Evolutionary conservation across 2,113 vertebrate species (phyloP), one percentile per base, ranked within the genome.

Genomic region (Axis porcinus): DNA sequence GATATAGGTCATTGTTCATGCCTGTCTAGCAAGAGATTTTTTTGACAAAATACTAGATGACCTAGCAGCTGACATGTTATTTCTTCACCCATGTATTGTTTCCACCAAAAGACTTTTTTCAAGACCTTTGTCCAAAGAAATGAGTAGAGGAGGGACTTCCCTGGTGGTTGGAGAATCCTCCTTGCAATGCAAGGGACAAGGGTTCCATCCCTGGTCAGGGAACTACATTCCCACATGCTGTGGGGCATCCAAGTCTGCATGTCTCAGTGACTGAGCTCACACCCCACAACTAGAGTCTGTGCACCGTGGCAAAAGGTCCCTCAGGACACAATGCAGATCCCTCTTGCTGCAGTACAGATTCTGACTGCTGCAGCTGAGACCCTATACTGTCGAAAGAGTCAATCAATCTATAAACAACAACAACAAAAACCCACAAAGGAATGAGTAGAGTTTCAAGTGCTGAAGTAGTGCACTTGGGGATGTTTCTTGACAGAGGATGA

Each of bases 1-100:
- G 90, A 90, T 92, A 45, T 74, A 67, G 83, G 89, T 45, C 55
- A 78, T 86, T 97, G 64, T 81, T 88, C 62, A 45, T 86, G 52
- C 52, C 50, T 76, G 40, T 25, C 43, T 76, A 85, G 96, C 82
- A 95, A 76, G 83, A 81, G 85, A 79, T 43, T 16, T 33, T 15
- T 33, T 78, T 79, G 21, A 28, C 84, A 30, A 47, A 64, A n/a
- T 62, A 58, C 21, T 91, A 6, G 21, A 15, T 94, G n/a, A 89
- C 43, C 58, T 33, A 79, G 54, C 23, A 78, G 62, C 62, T 54
- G 27, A 78, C 19, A 92, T 85, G 83, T 76, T 67, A 88, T 28
- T 64, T 5, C 36, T 74, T 28, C 15, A n/a, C 2, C 64, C 25
- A 5, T 7, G 81, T 30, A n/a, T 25, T 89, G 81, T 45, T 95